Conservation (phyloP, 2,888 invertebrate species). For the Ctenicera cuprea region DNA sequence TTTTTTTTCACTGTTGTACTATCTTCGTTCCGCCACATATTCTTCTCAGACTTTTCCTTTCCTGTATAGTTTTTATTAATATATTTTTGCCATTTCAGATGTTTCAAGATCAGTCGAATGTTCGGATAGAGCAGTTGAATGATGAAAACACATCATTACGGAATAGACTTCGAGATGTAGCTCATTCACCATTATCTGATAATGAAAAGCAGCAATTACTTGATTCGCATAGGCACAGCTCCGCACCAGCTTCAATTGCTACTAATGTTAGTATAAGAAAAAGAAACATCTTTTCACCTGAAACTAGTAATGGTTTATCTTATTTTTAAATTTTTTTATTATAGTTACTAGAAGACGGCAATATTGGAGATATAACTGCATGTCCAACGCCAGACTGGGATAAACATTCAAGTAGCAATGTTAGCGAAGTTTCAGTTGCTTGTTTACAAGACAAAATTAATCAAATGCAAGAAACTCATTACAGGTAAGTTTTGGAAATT, state of each 20-base stretch:
- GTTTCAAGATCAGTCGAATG: slow-evolving; percentile 77
- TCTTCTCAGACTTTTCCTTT: too few relatives aligned
- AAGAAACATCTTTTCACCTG: too few relatives aligned
- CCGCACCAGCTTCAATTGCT: slow-evolving; percentile 88
- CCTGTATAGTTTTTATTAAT: too few relatives aligned
- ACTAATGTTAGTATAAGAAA: slow-evolving; percentile 66
- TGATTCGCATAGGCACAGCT: slow-evolving; percentile 81
- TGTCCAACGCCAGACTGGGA: slow-evolving; percentile 92
- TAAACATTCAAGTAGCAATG: slow-evolving; percentile 90
- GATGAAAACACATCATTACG: slow-evolving; percentile 87
- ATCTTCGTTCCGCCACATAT: too few relatives aligned
- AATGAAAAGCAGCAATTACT: slow-evolving; percentile 88
- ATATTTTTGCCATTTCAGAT: slow-evolving; percentile 65
- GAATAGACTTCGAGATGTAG: slow-evolving; percentile 85
- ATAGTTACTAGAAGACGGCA: slow-evolving; percentile 64
- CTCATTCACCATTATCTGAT: slow-evolving; percentile 88
- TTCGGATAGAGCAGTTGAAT: slow-evolving; percentile 80
- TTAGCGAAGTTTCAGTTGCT: slow-evolving; percentile 93
- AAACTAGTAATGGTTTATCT: too few relatives aligned
- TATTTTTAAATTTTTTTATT: background rate
- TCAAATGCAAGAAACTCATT: slow-evolving; percentile 94
- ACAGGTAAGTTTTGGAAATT: slow-evolving; percentile 73
- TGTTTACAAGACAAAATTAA: slow-evolving; percentile 95
- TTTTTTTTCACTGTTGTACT: too few relatives aligned
- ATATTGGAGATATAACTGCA: slow-evolving; percentile 76